Base-by-base conservation (phyloP, 2,113 vertebrate species). In the Dinomys branickii region DNA sequence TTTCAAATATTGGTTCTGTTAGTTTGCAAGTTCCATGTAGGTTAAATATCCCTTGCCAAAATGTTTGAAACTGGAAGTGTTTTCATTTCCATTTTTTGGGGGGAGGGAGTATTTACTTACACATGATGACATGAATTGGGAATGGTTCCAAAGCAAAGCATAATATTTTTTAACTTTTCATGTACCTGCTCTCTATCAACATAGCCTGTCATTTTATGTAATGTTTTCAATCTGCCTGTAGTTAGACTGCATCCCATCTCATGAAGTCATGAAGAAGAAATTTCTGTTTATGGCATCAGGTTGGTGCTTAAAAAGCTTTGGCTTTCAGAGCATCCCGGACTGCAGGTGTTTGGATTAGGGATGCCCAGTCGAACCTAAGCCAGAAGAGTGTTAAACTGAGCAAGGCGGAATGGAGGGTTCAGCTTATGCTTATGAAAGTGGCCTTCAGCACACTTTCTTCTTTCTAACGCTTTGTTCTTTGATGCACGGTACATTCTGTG, bases 351-450 rank as follows among this genome's bases (percentile, higher is more conserved):
- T 4, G 11, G 35, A 26, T 54, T 69, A 38, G 22, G 7, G 33
- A 17, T 38, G 16, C 12, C 11, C 33, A 26, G 24, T 26, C 35
- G 24, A 47, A 11, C 56, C n/a, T 54, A 35, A 22, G 30, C 28
- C n/a, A 65, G 5, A 59, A 56, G 17, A 50, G 9, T 65, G 33
- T 84, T 52, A 61, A 22, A 24, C 56, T 47, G 73, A 35, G 28
- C 33, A 0, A 14, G 4, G 44, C 17, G 14, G 13, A 24, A 14
- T 22, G 30, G 5, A 17, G n/a, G 28, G 30, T 4, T 7, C 3
- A 2, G 26, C 24, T 67, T 44, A 4, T 33, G 3, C 61, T 28
- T 6, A 22, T 0, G 2, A 85, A 56, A 13, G 19, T 0, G 44
- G 5, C 5, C 20, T 54, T 44, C 2, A 0, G 26, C 14, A 4